Conservation (phyloP, 2,113 vertebrate species). For the Thomomys bottae region DNA sequence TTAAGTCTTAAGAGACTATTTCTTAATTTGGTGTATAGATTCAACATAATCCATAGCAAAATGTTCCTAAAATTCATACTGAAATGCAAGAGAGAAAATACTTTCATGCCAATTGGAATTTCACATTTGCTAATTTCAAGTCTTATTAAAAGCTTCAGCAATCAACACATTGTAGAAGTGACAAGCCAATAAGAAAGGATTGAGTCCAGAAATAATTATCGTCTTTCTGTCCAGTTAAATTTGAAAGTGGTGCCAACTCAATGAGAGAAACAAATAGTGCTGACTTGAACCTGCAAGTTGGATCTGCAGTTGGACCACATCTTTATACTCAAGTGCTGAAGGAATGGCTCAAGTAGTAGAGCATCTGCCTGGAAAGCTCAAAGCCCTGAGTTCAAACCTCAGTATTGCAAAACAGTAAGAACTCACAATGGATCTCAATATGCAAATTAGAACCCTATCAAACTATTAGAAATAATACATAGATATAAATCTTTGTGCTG, state of each 20-base stretch:
- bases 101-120: not conserved
- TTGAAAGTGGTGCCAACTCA: not conserved
- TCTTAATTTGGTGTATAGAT: not conserved
- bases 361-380: too few relatives aligned
- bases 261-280: not conserved
- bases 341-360: too few relatives aligned
- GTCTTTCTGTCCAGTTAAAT: not conserved
- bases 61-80: not conserved
- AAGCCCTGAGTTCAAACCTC: too few relatives aligned
- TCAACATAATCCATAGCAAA: not conserved
- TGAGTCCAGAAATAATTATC: not conserved
- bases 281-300: too few relatives aligned
- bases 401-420: too few relatives aligned
- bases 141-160: not conserved
- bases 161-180: not conserved
- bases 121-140: not conserved
- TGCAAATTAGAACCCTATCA: not conserved
- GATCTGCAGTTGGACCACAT: not conserved
- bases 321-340: not conserved
- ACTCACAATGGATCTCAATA: not conserved
- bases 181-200: not conserved
- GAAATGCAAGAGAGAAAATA: not conserved
- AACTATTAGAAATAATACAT: not conserved
- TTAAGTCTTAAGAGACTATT: not conserved
- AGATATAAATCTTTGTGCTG: not conserved